phyloP scores from a whole-genome alignment of 2,888 invertebrate species.

The Hyles lineata region DNA sequence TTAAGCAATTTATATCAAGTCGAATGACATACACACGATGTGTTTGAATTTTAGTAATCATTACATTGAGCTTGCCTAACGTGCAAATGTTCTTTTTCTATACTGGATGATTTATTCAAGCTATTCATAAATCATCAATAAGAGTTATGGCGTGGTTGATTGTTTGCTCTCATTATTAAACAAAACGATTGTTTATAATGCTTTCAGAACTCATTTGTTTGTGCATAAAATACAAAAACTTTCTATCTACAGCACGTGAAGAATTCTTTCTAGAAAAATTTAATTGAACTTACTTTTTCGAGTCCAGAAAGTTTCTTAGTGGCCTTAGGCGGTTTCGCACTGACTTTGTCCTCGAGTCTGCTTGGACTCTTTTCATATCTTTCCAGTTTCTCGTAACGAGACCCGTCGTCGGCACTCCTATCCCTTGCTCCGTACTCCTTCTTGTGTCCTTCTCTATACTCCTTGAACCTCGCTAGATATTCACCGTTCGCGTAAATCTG shows the following conservation, averaged over 20 bases:
- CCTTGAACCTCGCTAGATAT: constrained; percentile 71
- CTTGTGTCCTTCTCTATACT: constrained; percentile 66
- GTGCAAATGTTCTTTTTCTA: too few species aligned
- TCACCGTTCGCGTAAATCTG: constrained; percentile 78
- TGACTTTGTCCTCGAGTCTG: constrained; percentile 79
- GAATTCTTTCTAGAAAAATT: not conserved
- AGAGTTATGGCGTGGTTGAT: too few species aligned
- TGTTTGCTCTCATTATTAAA: too few species aligned
- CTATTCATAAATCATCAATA: too few species aligned
- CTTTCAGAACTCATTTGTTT: not conserved
- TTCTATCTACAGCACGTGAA: too few species aligned
- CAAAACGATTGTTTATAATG: too few species aligned
- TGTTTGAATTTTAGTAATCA: too few species aligned
- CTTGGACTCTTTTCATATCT: constrained; percentile 83
- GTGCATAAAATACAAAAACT: not conserved
- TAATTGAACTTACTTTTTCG: constrained; percentile 85
- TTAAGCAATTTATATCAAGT: too few species aligned
- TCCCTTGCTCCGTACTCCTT: constrained; percentile 75
- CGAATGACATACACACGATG: too few species aligned
- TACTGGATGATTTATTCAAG: too few species aligned
- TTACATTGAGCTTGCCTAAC: too few species aligned
- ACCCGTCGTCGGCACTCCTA: constrained; percentile 87
- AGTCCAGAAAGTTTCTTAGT: constrained; percentile 89
- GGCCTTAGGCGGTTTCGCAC: constrained; percentile 85
- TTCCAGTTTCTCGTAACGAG: constrained; percentile 87